Conservation (phyloP, 2,797 vertebrate species). For the Bovichtus variegatus region DNA sequence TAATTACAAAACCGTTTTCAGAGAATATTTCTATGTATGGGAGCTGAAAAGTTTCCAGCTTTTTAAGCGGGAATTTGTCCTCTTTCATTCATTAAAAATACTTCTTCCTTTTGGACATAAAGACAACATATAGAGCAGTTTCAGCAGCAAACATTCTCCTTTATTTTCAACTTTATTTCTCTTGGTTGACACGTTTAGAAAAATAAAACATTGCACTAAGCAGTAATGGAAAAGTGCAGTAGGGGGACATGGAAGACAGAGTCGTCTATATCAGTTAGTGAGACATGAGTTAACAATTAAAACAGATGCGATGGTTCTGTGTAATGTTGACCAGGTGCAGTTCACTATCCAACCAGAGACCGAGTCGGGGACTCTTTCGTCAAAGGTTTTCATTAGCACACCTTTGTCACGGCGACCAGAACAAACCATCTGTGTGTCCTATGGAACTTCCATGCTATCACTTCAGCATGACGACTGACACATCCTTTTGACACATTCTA, state of each 20-base stretch:
- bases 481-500: not conserved
- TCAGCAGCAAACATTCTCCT: slow-evolving; percentile 67
- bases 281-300: slow-evolving; percentile 43
- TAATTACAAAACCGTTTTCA: too few relatives aligned
- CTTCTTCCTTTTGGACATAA: not conserved
- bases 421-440: slow-evolving; percentile 54
- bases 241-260: slow-evolving; percentile 47
- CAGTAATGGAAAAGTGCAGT: slow-evolving; percentile 46
- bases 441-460: not conserved
- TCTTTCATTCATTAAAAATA: not conserved
- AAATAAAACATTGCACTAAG: slow-evolving; percentile 68
- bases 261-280: slow-evolving; percentile 11
- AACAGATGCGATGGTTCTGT: slow-evolving; percentile 63
- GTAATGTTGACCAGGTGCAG: slow-evolving; percentile 74
- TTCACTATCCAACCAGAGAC: slow-evolving; percentile 91
- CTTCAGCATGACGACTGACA: not conserved
- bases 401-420: slow-evolving; percentile 70
- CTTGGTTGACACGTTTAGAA: slow-evolving; percentile 59
- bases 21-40: not conserved
- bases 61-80: not conserved
- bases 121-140: slow-evolving; percentile 29
- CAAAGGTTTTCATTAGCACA: slow-evolving; percentile 93
- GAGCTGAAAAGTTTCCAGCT: not conserved
- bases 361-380: slow-evolving; percentile 91
- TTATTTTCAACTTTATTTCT: slow-evolving; percentile 76